These are phyloP conservation scores for Rhodeus uyekii DNA, from an alignment of 2,797 vertebrate species.

Conservation along the genomic window DNA sequence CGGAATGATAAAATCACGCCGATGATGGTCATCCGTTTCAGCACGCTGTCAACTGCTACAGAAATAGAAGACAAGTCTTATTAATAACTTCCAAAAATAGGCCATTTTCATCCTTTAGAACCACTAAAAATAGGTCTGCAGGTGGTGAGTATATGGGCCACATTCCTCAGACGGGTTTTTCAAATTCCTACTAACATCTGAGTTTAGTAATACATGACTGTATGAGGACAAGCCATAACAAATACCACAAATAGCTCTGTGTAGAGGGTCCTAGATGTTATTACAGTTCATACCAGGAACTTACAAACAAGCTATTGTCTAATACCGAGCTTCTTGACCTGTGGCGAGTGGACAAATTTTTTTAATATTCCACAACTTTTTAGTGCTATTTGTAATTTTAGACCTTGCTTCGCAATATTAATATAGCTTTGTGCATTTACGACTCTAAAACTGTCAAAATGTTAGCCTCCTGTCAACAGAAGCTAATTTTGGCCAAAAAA, in stretches of 20 bases:
- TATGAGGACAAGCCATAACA: slow-evolving; percentile 11
- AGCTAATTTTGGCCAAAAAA: not conserved
- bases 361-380: too few relatives aligned
- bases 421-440: too few relatives aligned
- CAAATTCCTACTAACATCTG: not conserved
- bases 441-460: not conserved
- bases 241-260: slow-evolving; percentile 13
- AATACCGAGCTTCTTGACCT: not conserved
- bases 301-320: slow-evolving; percentile 20
- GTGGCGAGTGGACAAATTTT: not conserved
- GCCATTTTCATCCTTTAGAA: not conserved
- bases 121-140: slow-evolving; percentile 31
- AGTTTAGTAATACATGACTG: not conserved
- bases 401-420: not conserved
- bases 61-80: slow-evolving; percentile 40
- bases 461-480: not conserved
- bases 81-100: slow-evolving; percentile 12
- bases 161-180: slow-evolving; percentile 4
- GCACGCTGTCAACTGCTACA: slow-evolving; percentile 94
- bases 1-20: slow-evolving; percentile 98
- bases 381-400: too few relatives aligned
- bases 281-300: slow-evolving; percentile 10
- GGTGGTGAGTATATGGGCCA: not conserved
- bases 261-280: slow-evolving; percentile 4
- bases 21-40: slow-evolving; percentile 99